phyloP scores from a whole-genome alignment of 1,140 invertebrate species.

The Zaprionus ornatus region DNA sequence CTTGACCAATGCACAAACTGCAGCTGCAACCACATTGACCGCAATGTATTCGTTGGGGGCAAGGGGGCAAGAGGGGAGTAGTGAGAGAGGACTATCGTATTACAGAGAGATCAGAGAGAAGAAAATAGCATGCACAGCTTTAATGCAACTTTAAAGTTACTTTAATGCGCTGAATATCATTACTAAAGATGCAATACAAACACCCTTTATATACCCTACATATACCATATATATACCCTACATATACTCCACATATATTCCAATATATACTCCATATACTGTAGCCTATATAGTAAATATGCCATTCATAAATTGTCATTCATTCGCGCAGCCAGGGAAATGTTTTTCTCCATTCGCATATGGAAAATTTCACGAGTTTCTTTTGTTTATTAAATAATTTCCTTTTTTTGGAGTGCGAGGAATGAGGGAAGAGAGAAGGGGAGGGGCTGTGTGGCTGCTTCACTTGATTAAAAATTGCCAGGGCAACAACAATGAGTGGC shows the following conservation, averaged over 20 bases:
- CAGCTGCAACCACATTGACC: background rate
- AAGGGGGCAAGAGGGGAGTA: background rate
- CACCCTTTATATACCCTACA: too few relatives aligned
- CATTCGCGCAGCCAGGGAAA: background rate
- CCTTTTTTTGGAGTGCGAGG: background rate
- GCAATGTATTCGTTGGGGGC: background rate
- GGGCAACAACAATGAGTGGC: constrained; percentile 25
- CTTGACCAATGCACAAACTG: background rate
- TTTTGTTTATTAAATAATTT: constrained; percentile 15
- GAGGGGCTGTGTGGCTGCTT: constrained; percentile 1
- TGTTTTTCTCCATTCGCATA: background rate
- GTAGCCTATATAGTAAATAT: too few relatives aligned
- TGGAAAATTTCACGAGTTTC: background rate
- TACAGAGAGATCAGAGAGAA: background rate
- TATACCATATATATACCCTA: background rate
- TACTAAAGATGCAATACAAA: too few relatives aligned
- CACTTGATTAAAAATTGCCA: constrained; percentile 52
- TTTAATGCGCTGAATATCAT: too few relatives aligned
- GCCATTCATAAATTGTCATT: background rate
- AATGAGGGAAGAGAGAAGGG: background rate
- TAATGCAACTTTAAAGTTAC: too few relatives aligned
- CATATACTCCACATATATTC: background rate
- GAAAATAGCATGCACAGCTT: too few relatives aligned
- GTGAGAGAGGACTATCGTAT: background rate
- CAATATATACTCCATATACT: background rate